Evolutionary conservation across 2,113 vertebrate species (phyloP), one percentile per base, ranked within the genome.

Genomic region (Megatriorchis doriae): DNA sequence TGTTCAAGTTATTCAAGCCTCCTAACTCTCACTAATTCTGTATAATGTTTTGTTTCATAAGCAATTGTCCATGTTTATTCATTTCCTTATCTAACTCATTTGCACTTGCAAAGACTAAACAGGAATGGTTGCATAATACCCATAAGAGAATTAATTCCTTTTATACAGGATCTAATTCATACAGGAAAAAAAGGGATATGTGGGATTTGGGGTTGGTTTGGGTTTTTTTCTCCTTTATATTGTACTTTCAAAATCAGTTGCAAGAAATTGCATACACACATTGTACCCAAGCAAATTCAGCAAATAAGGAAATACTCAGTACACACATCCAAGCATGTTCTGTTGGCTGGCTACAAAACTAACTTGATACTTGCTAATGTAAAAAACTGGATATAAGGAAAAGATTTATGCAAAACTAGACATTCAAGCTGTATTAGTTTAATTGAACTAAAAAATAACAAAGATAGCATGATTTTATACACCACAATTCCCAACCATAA

Each of bases 1-100:
- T 95, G 79, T 92, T 90, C 11, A 43, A 89, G 80, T 89, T 92
- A 95, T 58, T 92, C 80, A 81, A 97, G 80, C 81, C 42, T 81
- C 38, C 34, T 83, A 89, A 92, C 90, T 92, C 85, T 88, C 81
- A 55, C 84, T 81, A 92, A 90, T 74, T 89, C 92, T 84, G 45
- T 32, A 13, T 62, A 77, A 90, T 84, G 86, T 86, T 65, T 75
- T 91, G 68, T 88, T 95, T 96, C 83, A 81, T 43, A 75, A 56
- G 81, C 93, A 75, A 73, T 85, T 95, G 72, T 43, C 92, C 65
- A 32, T 72, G 71, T 93, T 94, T 79, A 93, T 93, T 95, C 80
- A 86, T 93, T 53, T 70, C 85, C 59, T 43, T 55, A 62, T 59
- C 81, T 63, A 82, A 58, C 82, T 94, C 68, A 71, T 78, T 94